These are phyloP conservation scores for Melieria omissa DNA, from an alignment of 2,888 invertebrate species.

Conservation along the genomic window DNA sequence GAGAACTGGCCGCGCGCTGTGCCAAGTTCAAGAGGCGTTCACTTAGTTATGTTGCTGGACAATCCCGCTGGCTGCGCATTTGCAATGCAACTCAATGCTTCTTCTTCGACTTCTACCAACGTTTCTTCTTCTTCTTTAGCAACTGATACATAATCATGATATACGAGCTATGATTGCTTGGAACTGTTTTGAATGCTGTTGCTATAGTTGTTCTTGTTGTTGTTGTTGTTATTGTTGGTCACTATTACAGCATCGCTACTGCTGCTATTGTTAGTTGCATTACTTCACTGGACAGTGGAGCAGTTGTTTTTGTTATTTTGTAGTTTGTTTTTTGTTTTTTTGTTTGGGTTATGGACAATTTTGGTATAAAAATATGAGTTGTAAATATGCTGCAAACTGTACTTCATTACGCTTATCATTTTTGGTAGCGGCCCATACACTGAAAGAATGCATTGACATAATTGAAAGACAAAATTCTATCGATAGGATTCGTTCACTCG, in stretches of 20 bases:
- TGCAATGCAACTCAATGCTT: background rate
- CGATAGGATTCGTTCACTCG: no score
- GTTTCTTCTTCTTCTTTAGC: slow-evolving; percentile 20
- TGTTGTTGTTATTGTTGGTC: slow-evolving; percentile 10
- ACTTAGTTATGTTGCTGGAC: background rate
- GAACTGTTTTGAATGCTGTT: slow-evolving; percentile 38
- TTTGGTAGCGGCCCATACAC: background rate
- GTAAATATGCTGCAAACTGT: slow-evolving; percentile 26
- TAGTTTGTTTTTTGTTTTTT: background rate
- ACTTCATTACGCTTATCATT: slow-evolving; percentile 37
- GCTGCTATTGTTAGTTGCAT: background rate
- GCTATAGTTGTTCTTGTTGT: slow-evolving; percentile 19
- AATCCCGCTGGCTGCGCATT: no score
- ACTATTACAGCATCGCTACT: background rate
- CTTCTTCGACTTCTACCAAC: background rate
- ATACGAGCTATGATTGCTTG: slow-evolving; percentile 52
- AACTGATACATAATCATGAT: slow-evolving; percentile 54
- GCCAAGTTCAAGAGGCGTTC: slow-evolving; percentile 3
- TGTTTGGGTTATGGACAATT: slow-evolving; percentile 24
- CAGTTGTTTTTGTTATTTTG: slow-evolving; percentile 8
- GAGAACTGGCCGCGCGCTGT: no score
- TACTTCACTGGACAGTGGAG: background rate
- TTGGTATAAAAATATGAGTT: slow-evolving; percentile 29
- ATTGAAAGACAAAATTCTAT: no score
- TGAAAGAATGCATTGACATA: no score